These are phyloP conservation scores for Chymomyza procnemis DNA, from an alignment of 2,888 invertebrate genomes.

Conservation along the genomic window DNA sequence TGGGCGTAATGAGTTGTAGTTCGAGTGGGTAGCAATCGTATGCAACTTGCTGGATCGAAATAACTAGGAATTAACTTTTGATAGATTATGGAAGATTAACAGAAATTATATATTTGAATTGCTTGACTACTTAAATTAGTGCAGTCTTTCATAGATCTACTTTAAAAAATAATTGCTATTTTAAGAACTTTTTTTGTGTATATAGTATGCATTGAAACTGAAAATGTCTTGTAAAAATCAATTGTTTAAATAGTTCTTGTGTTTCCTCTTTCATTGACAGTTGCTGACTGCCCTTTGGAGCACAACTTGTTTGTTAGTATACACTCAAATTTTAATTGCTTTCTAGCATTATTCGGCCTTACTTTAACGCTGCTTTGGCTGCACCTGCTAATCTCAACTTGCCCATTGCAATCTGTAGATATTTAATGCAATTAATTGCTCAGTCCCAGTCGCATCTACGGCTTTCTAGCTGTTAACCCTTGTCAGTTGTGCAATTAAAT, in stretches of 20 bases:
- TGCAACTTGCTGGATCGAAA: not conserved
- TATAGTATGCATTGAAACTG: no score
- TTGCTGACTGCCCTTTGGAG: not conserved
- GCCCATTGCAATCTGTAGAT: not conserved
- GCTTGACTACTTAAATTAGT: no score
- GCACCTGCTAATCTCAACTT: constrained; percentile 21
- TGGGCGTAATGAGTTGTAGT: not conserved
- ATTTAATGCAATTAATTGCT: not conserved
- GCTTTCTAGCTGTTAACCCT: constrained; percentile 31
- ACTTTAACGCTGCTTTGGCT: not conserved
- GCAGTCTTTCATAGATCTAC: no score
- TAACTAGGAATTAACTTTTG: not conserved
- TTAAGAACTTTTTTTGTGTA: no score
- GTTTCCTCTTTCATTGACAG: not conserved
- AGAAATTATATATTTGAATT: not conserved
- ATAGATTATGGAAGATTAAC: not conserved
- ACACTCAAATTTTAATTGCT: not conserved
- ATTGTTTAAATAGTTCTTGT: no score
- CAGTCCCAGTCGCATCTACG: constrained; percentile 4
- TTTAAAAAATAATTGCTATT: no score
- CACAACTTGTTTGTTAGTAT: not conserved
- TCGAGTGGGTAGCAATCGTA: not conserved
- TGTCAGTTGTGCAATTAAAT: constrained; percentile 65
- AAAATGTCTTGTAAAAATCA: no score
- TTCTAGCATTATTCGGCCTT: not conserved